A percentile compares a stretch with the other conserved stretches of the same genome.
These are phyloP conservation scores for Meloe dianella DNA, from an alignment of 2,888 invertebrate genomes.

Conservation along the genomic window DNA sequence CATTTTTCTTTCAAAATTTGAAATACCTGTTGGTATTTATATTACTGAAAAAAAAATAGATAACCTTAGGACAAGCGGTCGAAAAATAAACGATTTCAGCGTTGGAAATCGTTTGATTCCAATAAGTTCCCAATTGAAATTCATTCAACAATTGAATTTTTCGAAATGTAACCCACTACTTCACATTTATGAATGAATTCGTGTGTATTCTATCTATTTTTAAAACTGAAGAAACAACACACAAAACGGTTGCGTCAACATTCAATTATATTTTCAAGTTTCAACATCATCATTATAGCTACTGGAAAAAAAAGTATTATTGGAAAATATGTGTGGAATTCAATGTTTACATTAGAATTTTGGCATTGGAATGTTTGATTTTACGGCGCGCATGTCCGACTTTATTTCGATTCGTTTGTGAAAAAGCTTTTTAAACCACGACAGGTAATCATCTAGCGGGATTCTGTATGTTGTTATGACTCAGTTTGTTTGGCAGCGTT, in stretches of 20 bases:
- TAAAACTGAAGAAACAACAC: constrained; percentile 15
- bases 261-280: constrained; percentile 16
- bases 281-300: constrained; percentile 31
- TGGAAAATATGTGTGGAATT: constrained; percentile 40
- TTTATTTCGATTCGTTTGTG: constrained; percentile 41
- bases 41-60: background rate
- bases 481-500: constrained; percentile 44
- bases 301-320: constrained; percentile 41
- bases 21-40: background rate
- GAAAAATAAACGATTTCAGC: background rate
- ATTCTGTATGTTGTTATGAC: constrained; percentile 44
- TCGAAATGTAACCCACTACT: constrained; percentile 6
- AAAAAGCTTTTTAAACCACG: constrained; percentile 39
- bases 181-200: constrained; percentile 27
- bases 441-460: constrained; percentile 50
- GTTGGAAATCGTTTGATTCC: background rate
- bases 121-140: constrained; percentile 11
- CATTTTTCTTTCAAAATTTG: background rate
- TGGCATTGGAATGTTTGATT: constrained; percentile 43
- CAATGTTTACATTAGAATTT: constrained; percentile 50
- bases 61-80: background rate
- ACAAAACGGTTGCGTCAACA: background rate
- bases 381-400: constrained; percentile 43
- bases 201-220: constrained; percentile 18
- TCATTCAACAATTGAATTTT: constrained; percentile 23